Conservation (phyloP, 2,888 invertebrate species). For the Euphydryas editha region DNA sequence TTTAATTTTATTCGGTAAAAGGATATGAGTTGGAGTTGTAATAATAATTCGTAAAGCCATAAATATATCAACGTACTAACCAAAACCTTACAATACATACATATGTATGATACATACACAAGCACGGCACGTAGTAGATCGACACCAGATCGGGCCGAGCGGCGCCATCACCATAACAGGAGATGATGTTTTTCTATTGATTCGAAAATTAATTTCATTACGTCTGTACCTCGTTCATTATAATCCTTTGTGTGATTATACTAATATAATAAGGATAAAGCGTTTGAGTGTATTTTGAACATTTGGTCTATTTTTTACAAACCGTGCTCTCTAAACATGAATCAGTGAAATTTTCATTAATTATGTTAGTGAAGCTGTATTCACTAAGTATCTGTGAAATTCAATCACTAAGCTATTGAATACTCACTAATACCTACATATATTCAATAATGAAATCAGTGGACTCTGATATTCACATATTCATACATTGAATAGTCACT, state of each 20-base stretch:
- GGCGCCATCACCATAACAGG: constrained; percentile 62
- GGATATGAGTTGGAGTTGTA: too few relatives aligned
- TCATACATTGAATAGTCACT: too few relatives aligned
- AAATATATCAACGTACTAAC: neutral
- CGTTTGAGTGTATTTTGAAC: neutral
- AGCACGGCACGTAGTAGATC: constrained; percentile 54
- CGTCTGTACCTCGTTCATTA: constrained; percentile 17
- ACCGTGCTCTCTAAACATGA: too few relatives aligned
- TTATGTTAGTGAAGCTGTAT: too few relatives aligned
- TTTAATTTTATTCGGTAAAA: too few relatives aligned
- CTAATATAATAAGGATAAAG: neutral
- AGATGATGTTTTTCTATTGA: constrained; percentile 65
- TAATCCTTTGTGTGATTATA: constrained; percentile 1
- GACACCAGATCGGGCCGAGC: constrained; percentile 55
- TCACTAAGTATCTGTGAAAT: too few relatives aligned
- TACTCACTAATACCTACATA: too few relatives aligned
- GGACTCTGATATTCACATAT: too few relatives aligned
- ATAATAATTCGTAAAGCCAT: neutral
- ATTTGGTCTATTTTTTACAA: too few relatives aligned
- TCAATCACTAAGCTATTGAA: too few relatives aligned
- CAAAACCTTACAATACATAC: constrained; percentile 1
- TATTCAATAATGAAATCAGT: too few relatives aligned
- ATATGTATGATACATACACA: constrained; percentile 14
- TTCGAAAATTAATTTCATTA: constrained; percentile 71
- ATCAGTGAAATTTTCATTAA: too few relatives aligned